Base-by-base conservation (phyloP, 2,113 vertebrate species). In the Oriolus oriolus region DNA sequence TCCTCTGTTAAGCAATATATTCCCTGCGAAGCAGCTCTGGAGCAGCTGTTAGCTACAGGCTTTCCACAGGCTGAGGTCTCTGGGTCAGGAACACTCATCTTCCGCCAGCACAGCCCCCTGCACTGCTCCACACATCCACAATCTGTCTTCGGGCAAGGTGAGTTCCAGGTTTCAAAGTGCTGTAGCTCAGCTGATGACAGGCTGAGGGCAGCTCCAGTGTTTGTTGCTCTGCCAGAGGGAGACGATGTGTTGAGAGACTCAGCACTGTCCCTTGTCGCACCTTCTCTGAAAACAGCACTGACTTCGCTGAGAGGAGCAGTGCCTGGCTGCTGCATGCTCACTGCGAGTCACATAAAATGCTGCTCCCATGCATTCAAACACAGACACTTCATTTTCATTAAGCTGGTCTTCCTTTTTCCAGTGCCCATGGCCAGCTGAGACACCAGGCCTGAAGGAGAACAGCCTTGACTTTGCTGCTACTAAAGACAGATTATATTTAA, bases 401-500 rank as follows among this genome's bases (percentile, higher is more conserved):
- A 85, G 63, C 5, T 77, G 74, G 27, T 50, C 59, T 68, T 89
- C 30, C 31, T 89, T 89, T 89, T 91, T 70, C 61, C 69, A 52
- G 7, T 2, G 1, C 45, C 83, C 76, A 10, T 2, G 8, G 89
- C 70, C 89, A 73, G 82, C 82, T 79, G 81, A 68, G 84, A 84
- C 77, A 44, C 28, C 9, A 8, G 59, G 89, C 83, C 33, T 70
- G 82, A 87, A 56, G 59, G 61, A 96, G 94, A 65, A 56, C 92
- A 90, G 73, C 71, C 84, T 90, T 89, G 79, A 94, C 64, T 95
- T 93, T 85, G 59, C 74, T 92, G 84, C 63, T 94, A 92, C 73
- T 96, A 77, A 79, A 90, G 70, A 84, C 79, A 73, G 83, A 96
- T 96, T 76, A 82, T 64, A 90, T 93, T 94, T 93, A 95, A 94